These are phyloP conservation scores for Caenorhabditis briggsae DNA, from an alignment of 1,140 invertebrate species.

Conservation along the genomic window DNA sequence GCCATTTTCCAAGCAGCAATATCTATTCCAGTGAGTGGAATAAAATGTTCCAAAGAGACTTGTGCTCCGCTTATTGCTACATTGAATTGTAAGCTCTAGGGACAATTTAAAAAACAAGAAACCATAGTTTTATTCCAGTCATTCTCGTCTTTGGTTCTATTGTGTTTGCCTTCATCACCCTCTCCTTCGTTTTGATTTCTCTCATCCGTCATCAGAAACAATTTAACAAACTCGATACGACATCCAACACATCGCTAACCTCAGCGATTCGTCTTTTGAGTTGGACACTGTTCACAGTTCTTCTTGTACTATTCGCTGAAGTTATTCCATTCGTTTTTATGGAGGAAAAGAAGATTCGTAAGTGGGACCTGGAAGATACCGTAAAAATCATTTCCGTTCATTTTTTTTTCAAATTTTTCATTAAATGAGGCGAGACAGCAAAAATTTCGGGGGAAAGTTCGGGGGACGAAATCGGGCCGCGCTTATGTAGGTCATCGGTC, in stretches of 20 bases:
- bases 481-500: too few relatives aligned
- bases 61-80: conserved; percentile 15
- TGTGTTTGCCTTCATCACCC: background rate
- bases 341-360: background rate
- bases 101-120: background rate
- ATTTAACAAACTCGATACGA: conserved; percentile 7
- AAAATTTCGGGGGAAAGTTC: too few relatives aligned
- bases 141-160: conserved; percentile 4
- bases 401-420: too few relatives aligned
- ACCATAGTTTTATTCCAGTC: background rate
- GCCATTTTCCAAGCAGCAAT: conserved; percentile 11
- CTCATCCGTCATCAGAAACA: conserved; percentile 9
- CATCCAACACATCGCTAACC: background rate
- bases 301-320: background rate
- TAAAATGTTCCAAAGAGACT: background rate
- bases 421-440: too few relatives aligned
- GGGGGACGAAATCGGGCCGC: too few relatives aligned
- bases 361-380: background rate
- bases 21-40: background rate
- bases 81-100: background rate
- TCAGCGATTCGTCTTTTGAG: background rate
- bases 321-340: background rate
- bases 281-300: background rate
- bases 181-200: conserved; percentile 10
- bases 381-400: too few relatives aligned